Conservation (phyloP, 2,797 vertebrate genomes). For the Xiphorhynchus erythropygius region DNA sequence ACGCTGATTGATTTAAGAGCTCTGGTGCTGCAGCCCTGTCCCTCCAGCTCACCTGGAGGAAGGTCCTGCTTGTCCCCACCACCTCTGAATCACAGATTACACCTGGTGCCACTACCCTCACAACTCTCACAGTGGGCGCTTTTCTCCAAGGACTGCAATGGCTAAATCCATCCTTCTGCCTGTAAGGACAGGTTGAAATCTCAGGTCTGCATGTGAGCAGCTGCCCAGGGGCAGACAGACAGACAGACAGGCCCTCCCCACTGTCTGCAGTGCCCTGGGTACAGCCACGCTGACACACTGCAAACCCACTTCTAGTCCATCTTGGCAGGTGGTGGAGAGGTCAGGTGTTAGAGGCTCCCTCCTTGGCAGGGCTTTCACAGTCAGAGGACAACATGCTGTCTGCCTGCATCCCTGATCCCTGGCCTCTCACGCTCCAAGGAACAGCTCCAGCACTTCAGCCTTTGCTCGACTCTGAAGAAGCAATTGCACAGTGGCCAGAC, state of each 20-base stretch:
- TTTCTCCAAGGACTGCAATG: neutral
- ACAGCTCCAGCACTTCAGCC: neutral
- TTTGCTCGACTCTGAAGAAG: neutral
- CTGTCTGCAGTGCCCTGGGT: accelerated
- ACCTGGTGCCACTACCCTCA: neutral
- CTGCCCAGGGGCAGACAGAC: neutral
- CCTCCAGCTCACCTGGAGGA: neutral
- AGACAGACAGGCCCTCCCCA: neutral
- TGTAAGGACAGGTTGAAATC: neutral
- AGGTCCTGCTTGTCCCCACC: neutral
- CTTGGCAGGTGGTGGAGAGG: neutral
- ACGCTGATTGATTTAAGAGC: neutral
- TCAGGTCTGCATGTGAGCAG: neutral
- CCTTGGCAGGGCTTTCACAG: neutral
- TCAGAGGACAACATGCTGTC: accelerated
- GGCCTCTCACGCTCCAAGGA: accelerated
- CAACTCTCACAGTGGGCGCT: neutral
- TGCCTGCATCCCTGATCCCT: neutral
- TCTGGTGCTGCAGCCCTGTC: neutral
- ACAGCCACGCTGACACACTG: accelerated
- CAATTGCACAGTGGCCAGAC: neutral
- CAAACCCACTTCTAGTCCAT: neutral
- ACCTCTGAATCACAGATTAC: neutral
- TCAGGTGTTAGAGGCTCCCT: neutral
- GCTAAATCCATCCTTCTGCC: neutral